Conservation (phyloP, 2,888 invertebrate genomes). For the Conistra vaccinii region DNA sequence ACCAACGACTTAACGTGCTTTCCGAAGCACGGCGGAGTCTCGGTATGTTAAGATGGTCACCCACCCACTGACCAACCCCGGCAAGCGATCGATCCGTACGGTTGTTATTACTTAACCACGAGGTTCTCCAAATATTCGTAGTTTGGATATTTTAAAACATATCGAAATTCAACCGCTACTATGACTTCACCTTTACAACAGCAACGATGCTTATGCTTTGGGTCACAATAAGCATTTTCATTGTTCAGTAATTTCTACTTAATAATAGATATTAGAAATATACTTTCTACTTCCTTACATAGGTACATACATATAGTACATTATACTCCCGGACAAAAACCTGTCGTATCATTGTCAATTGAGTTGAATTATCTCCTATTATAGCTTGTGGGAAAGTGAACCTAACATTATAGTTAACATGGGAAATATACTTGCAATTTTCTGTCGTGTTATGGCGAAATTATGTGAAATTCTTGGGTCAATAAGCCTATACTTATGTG, state of each 20-base stretch:
- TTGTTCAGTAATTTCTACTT: constrained; percentile 43
- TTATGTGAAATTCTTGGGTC: constrained; percentile 55
- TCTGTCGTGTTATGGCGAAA: constrained; percentile 46
- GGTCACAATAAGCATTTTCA: constrained; percentile 27
- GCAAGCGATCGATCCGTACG: too few species aligned
- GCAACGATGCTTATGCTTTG: constrained; percentile 6
- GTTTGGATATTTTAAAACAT: neutral
- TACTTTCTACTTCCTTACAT: constrained; percentile 68
- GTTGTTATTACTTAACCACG: too few species aligned
- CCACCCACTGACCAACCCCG: too few species aligned
- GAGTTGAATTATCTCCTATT: constrained; percentile 62
- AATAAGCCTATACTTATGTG: constrained; percentile 28
- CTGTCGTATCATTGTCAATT: constrained; percentile 67
- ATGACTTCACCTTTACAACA: constrained; percentile 16
- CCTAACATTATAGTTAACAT: constrained; percentile 49
- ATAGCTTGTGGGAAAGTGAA: constrained; percentile 62
- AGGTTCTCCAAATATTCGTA: too few species aligned
- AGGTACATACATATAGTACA: constrained; percentile 1
- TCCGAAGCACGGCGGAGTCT: too few species aligned
- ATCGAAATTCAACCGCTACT: neutral
- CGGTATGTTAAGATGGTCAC: too few species aligned
- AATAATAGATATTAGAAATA: constrained; percentile 60
- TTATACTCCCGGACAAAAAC: constrained; percentile 63
- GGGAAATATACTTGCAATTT: constrained; percentile 55
- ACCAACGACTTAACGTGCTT: too few species aligned